phyloP scores from a whole-genome alignment of 1,140 invertebrate species.

The Brachystomella parvula region DNA sequence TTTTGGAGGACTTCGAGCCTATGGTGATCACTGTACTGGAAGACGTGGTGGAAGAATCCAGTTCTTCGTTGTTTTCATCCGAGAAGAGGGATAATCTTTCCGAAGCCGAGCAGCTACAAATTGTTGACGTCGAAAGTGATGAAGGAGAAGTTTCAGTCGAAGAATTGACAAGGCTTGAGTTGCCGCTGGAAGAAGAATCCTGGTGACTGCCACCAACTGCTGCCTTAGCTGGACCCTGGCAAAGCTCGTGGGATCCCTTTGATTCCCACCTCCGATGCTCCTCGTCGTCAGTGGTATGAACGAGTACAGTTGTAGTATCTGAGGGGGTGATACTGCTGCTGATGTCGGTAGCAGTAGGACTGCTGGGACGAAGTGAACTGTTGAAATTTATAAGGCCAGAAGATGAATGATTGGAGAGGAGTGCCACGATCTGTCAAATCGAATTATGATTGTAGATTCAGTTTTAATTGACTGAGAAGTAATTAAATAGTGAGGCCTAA shows the following conservation, averaged over 20 bases:
- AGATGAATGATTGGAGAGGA: conserved; percentile 32
- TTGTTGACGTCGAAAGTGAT: conserved; percentile 19
- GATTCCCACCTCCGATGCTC: background rate
- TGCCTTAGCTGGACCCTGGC: background rate
- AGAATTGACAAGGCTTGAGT: conserved; percentile 28
- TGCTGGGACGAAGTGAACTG: background rate
- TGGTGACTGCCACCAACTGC: background rate
- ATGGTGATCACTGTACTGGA: background rate
- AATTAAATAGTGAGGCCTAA: too few species aligned
- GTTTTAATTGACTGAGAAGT: too few species aligned
- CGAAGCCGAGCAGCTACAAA: conserved; percentile 20
- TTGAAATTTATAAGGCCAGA: conserved; percentile 9
- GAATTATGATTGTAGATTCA: background rate
- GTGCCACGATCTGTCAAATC: conserved; percentile 26
- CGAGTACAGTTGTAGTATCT: conserved; percentile 6
- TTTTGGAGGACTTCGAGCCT: background rate
- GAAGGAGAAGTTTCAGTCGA: conserved; percentile 30
- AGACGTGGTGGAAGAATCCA: background rate
- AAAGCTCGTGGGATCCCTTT: background rate
- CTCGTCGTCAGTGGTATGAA: background rate
- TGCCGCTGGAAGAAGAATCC: conserved; percentile 33
- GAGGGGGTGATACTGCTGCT: background rate
- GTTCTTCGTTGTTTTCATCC: background rate
- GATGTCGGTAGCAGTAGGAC: background rate
- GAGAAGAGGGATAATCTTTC: conserved; percentile 8